Conservation (phyloP, 2,113 vertebrate species). For the Ibidorhyncha struthersii region DNA sequence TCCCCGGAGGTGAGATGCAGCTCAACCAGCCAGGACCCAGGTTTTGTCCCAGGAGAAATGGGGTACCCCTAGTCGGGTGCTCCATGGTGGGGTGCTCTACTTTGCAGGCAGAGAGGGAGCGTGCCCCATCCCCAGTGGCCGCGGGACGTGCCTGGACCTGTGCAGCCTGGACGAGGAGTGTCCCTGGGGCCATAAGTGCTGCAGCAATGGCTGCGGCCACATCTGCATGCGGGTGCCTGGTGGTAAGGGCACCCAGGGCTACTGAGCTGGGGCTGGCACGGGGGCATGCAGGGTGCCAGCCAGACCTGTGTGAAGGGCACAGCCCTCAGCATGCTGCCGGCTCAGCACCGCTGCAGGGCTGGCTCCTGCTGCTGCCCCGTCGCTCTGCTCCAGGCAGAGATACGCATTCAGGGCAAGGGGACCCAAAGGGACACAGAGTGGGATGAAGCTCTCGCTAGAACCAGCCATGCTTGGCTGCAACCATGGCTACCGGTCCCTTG, state of each 20-base stretch:
- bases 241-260: neutral
- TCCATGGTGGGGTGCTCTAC: fast-evolving
- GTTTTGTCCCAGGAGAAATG: fast-evolving
- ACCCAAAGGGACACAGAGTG: fast-evolving
- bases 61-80: neutral
- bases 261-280: fast-evolving
- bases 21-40: neutral
- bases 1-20: neutral
- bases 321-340: neutral
- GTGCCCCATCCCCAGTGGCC: fast-evolving
- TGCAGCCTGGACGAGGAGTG: neutral
- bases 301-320: neutral
- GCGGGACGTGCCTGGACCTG: neutral
- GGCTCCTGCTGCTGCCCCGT: neutral
- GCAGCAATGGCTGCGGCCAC: neutral
- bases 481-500: fast-evolving
- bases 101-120: neutral
- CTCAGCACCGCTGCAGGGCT: fast-evolving
- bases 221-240: neutral
- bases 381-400: neutral
- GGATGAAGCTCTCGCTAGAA: neutral
- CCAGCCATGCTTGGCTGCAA: neutral
- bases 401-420: fast-evolving
- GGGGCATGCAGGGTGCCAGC: neutral
- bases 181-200: constrained; percentile 17